Evolutionary conservation across 2,113 vertebrate species (phyloP).

Genomic region (Euleptes europaea): DNA sequence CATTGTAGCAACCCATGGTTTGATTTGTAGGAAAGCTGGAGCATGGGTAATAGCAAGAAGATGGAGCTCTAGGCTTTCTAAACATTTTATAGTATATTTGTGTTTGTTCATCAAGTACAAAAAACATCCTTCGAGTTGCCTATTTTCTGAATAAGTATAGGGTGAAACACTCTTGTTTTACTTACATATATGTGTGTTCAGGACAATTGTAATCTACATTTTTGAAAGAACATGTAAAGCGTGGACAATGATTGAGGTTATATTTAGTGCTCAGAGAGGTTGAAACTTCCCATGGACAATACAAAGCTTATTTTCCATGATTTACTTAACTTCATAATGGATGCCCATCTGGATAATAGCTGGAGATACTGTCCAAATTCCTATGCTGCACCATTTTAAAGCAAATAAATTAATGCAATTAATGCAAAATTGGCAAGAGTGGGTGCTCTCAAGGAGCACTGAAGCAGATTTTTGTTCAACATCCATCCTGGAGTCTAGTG

Average conservation of each 20-base stretch:
- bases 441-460: conserved; percentile 27
- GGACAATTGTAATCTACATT: not conserved
- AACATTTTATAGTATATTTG: not conserved
- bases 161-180: not conserved
- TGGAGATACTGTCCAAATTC: conserved; percentile 39
- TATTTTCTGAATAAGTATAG: not conserved
- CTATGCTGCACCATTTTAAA: conserved; percentile 26
- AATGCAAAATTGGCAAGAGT: conserved; percentile 47
- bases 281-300: not conserved
- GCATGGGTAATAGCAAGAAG: no score
- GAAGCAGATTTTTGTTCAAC: conserved; percentile 19
- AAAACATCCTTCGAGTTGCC: not conserved
- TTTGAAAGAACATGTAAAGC: not conserved
- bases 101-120: not conserved
- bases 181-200: not conserved
- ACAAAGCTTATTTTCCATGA: conserved; percentile 45
- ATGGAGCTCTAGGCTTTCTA: no score
- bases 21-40: no score
- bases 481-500: not conserved
- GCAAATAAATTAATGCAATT: conserved; percentile 62
- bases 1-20: no score
- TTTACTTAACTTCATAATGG: conserved; percentile 53
- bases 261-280: conserved; percentile 8
- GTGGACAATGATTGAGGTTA: not conserved
- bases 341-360: conserved; percentile 55